Conservation (phyloP, 1,140 invertebrate genomes). For the Aphelinus certus region DNA sequence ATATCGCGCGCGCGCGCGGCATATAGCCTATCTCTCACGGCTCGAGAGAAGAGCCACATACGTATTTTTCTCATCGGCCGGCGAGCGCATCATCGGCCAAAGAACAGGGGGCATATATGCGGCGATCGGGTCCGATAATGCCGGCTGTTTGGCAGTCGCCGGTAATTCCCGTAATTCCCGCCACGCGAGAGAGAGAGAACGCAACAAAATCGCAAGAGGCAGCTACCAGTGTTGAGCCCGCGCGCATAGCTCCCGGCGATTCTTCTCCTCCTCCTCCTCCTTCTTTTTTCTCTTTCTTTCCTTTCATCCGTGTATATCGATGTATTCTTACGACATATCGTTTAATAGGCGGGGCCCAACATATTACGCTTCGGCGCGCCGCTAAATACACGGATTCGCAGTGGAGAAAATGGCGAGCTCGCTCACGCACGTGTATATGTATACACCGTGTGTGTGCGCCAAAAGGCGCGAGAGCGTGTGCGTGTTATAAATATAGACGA, state of each 20-base stretch:
- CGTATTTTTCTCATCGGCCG: no score
- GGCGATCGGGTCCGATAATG: conserved; percentile 22
- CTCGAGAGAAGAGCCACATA: no score
- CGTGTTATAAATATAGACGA: conserved; percentile 25
- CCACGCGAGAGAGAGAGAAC: conserved; percentile 11
- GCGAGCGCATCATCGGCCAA: no score
- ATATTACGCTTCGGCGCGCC: conserved; percentile 10
- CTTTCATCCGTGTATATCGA: no score
- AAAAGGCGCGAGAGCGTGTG: background rate
- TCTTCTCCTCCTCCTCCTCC: conserved; percentile 6
- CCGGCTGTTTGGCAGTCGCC: conserved; percentile 29
- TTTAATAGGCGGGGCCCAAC: conserved; percentile 24
- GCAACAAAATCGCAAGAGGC: conserved; percentile 43
- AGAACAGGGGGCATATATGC: no score
- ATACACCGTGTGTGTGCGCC: background rate
- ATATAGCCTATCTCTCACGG: no score
- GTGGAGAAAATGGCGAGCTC: conserved; percentile 15
- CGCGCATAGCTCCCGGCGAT: no score
- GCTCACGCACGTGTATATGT: background rate
- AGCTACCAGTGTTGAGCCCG: conserved; percentile 62
- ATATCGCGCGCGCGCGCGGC: no score
- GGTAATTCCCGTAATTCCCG: conserved; percentile 10
- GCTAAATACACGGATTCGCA: conserved; percentile 31
- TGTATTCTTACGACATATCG: conserved; percentile 5
- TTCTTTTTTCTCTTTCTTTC: no score